phyloP scores from a whole-genome alignment of 2,113 vertebrate genomes.

The Zosterops japonicus region DNA sequence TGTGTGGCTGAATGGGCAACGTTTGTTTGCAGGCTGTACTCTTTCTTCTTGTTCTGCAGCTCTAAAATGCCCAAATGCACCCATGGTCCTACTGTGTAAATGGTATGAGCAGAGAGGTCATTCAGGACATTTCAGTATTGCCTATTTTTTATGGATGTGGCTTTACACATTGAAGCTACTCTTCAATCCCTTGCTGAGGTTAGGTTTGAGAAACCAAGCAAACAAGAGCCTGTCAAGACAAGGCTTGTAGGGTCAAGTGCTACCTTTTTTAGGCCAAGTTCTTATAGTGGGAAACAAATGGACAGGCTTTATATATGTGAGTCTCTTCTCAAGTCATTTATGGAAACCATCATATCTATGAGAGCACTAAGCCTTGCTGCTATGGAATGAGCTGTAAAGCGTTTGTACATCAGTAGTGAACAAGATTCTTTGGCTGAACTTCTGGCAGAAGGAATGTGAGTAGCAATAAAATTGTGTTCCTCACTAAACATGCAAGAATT shows the following conservation, averaged over 20 bases:
- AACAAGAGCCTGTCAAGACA: not conserved
- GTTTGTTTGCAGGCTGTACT: not conserved
- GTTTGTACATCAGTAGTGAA: not conserved
- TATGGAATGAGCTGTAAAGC: not conserved
- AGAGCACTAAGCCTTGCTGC: not conserved
- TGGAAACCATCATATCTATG: not conserved
- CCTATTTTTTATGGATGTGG: not conserved
- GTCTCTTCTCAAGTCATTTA: not conserved
- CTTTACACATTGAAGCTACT: not conserved
- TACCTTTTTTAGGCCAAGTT: not conserved
- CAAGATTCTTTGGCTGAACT: slow-evolving; percentile 24
- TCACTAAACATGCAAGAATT: not conserved
- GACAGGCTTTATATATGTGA: not conserved
- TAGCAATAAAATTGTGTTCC: not conserved
- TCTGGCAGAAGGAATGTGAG: not conserved
- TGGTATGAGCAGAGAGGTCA: not conserved
- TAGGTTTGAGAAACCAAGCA: not conserved
- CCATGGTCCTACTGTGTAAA: not conserved
- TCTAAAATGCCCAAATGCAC: not conserved
- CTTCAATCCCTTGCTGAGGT: not conserved
- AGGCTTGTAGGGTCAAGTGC: not conserved
- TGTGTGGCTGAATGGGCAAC: not conserved
- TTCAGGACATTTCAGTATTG: not conserved
- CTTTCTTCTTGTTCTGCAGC: not conserved
- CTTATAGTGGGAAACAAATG: not conserved